Conservation (phyloP, 1,140 invertebrate species). For the Ostrea edulis region DNA sequence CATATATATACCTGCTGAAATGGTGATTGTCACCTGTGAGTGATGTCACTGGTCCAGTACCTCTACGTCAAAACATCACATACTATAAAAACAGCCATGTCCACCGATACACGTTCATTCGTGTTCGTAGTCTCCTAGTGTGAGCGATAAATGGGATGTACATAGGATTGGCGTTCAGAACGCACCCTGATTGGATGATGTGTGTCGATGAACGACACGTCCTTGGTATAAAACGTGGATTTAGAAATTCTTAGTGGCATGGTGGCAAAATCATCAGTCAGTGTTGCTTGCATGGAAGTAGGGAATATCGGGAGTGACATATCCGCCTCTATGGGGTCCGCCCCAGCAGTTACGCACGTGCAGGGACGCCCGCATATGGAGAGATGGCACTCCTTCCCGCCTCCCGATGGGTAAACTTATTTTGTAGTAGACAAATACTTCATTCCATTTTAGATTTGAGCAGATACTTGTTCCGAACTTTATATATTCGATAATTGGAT, state of each 20-base stretch:
- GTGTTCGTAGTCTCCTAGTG: not conserved
- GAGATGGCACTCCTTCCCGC: conserved; percentile 34
- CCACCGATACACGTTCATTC: not conserved
- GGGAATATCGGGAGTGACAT: not conserved
- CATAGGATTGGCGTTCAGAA: too few relatives aligned
- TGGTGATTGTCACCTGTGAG: not conserved
- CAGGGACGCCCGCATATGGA: not conserved
- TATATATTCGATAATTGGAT: not conserved
- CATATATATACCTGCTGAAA: conserved; percentile 9
- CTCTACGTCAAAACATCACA: not conserved
- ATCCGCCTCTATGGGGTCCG: not conserved
- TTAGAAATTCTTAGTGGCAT: not conserved
- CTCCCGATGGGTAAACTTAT: conserved; percentile 16
- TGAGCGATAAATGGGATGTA: not conserved
- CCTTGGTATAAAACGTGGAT: not conserved
- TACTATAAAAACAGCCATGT: not conserved
- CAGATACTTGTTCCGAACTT: not conserved
- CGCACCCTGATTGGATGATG: not conserved
- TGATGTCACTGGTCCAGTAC: not conserved
- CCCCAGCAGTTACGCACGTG: not conserved
- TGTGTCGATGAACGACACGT: not conserved
- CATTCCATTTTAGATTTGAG: not conserved
- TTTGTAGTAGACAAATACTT: not conserved
- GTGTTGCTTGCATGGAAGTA: not conserved
- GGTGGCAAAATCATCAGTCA: not conserved